phyloP scores from a whole-genome alignment of 2,113 vertebrate species.

The Acrocephalus arundinaceus region DNA sequence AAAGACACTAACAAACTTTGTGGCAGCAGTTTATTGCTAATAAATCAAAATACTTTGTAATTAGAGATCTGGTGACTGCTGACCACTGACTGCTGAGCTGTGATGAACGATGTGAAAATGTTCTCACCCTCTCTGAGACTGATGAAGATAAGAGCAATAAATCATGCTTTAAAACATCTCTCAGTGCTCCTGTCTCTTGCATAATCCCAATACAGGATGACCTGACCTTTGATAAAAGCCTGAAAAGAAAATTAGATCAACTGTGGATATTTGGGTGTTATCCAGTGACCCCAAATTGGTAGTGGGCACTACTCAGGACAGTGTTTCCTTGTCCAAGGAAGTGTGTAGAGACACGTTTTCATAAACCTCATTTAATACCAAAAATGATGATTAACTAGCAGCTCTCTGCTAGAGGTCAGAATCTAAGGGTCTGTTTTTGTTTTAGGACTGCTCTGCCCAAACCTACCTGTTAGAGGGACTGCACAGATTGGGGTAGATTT shows the following conservation, averaged over 20 bases:
- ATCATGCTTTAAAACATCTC: too few species aligned
- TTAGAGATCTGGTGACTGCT: too few species aligned
- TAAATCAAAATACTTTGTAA: too few species aligned
- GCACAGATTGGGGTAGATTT: not conserved
- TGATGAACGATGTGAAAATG: too few species aligned
- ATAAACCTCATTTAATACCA: not conserved
- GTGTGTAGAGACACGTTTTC: not conserved
- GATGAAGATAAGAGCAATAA: too few species aligned
- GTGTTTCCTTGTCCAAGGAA: not conserved
- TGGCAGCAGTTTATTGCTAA: too few species aligned
- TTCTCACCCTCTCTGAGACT: too few species aligned
- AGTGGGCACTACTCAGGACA: not conserved
- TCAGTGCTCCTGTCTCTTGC: too few species aligned
- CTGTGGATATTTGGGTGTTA: not conserved
- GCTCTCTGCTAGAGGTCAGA: not conserved
- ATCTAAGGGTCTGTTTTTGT: not conserved
- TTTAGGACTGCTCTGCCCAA: not conserved
- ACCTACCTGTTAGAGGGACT: not conserved
- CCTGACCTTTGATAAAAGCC: not conserved
- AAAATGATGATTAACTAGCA: not conserved
- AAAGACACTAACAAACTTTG: too few species aligned
- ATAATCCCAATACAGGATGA: too few species aligned
- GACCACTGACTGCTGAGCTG: too few species aligned
- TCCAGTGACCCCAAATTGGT: not conserved
- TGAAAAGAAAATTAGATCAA: not conserved